phyloP scores from a whole-genome alignment of 2,888 invertebrate genomes.

The Thera obeliscata region DNA sequence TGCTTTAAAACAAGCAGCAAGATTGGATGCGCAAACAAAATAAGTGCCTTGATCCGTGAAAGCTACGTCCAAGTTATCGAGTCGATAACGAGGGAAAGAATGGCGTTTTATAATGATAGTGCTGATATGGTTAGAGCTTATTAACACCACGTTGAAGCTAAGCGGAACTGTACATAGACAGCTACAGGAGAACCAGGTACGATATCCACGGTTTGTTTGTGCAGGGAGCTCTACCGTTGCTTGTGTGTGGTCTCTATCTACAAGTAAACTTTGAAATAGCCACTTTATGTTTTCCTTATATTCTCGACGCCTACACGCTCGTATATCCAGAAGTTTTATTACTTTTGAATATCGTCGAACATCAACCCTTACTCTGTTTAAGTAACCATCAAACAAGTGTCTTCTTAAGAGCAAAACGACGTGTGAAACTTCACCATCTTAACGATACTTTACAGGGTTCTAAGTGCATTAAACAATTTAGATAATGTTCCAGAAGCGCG shows the following conservation, averaged over 20 bases:
- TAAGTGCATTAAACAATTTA: slow-evolving; percentile 78
- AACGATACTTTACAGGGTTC: slow-evolving; percentile 55
- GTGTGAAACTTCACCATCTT: slow-evolving; percentile 56
- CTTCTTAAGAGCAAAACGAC: slow-evolving; percentile 51
- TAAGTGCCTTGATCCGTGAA: slow-evolving; percentile 58
- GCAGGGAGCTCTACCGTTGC: slow-evolving; percentile 63
- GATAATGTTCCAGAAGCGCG: slow-evolving; percentile 66
- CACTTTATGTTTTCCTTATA: slow-evolving; percentile 40
- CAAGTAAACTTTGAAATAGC: slow-evolving; percentile 43
- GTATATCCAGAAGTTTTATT: slow-evolving; percentile 19
- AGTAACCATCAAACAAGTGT: slow-evolving; percentile 46
- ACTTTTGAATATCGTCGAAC: slow-evolving; percentile 30
- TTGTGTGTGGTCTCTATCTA: slow-evolving; percentile 73
- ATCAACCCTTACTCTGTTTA: slow-evolving; percentile 44
- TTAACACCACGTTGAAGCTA: slow-evolving; percentile 69
- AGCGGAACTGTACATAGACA: slow-evolving; percentile 65
- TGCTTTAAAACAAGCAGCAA: slow-evolving; percentile 35
- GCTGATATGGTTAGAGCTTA: slow-evolving; percentile 73
- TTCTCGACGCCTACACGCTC: slow-evolving; percentile 26
- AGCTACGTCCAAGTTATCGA: slow-evolving; percentile 66
- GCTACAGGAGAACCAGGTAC: slow-evolving; percentile 56
- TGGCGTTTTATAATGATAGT: slow-evolving; percentile 75
- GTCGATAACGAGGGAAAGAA: slow-evolving; percentile 73
- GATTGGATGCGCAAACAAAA: slow-evolving; percentile 51
- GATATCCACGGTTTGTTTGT: slow-evolving; percentile 67